Evolutionary conservation across 2,797 vertebrate species (phyloP).

Genomic region (Dendrocincla fuliginosa): DNA sequence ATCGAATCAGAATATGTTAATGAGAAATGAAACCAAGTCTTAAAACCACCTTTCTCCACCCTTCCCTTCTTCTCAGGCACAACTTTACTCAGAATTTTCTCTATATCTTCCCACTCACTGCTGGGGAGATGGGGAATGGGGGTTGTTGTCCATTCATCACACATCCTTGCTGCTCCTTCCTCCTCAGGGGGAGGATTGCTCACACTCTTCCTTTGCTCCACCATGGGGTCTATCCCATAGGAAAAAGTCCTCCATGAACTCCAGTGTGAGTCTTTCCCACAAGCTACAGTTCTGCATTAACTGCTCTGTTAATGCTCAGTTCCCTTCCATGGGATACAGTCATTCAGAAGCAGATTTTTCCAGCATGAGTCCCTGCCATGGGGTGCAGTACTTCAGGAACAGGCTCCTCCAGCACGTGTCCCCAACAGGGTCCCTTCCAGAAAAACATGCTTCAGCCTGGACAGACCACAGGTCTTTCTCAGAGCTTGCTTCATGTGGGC

Average conservation of each 20-base stretch:
- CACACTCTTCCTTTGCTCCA: not conserved
- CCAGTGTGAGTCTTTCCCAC: not conserved
- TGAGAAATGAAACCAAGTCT: not conserved
- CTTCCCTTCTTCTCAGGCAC: not conserved
- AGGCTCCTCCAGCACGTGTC: not conserved
- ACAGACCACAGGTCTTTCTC: not conserved
- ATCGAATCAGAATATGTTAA: not conserved
- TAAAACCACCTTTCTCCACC: not conserved
- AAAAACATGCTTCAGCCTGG: not conserved
- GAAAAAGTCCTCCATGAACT: not conserved
- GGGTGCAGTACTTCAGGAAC: not conserved
- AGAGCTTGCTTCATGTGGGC: not conserved
- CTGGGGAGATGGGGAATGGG: not conserved
- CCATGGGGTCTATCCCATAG: not conserved
- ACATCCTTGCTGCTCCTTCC: not conserved
- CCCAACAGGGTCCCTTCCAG: rapidly evolving
- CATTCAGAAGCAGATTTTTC: not conserved
- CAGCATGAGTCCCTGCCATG: not conserved
- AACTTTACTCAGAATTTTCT: not conserved
- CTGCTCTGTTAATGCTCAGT: too few relatives aligned
- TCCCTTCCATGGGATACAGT: not conserved
- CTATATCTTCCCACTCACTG: not conserved
- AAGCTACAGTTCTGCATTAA: not conserved
- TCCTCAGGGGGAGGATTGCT: not conserved
- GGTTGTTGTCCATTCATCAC: not conserved